Evolutionary conservation across 2,797 vertebrate genomes (phyloP), one percentile per base, ranked within the genome.

Genomic region (Benthosema pterotum): DNA sequence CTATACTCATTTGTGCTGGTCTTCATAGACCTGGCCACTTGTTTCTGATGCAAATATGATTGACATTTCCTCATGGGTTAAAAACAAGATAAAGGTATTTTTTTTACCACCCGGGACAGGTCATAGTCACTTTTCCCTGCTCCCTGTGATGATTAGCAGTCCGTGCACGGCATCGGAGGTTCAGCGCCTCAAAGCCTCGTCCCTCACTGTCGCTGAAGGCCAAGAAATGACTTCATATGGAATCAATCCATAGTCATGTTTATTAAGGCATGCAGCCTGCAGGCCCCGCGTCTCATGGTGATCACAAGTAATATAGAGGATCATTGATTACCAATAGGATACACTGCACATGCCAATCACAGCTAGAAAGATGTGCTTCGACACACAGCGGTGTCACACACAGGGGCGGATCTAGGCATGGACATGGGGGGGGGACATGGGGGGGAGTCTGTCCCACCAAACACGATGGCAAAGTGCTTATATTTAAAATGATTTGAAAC

Each of bases 241-340:
- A 16, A 49, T 38, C 13, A 15, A 64, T 48, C 38, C 5, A 58
- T 7, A 0, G 6, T 57, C 46, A 55, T 57, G 57, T 68, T 50
- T 42, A 32, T 50, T 50, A 28, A 25, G 55, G 25, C n/a, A 52
- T 57, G 67, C 72, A 61, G 67, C n/a, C n/a, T n/a, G n/a, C n/a
- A n/a, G n/a, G n/a, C n/a, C n/a, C n/a, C n/a, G n/a, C n/a, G 63
- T 72, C 65, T 63, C 57, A n/a, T 77, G 63, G 62, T 74, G 75
- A 63, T 62, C 61, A 57, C 52, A n/a, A 19, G 68, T 48, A 65
- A 72, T 69, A 66, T 67, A 50, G 63, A 68, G 52, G 63, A 22
- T 52, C 69, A 81, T 79, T 64, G 83, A 88, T 84, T 69, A 11
- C 63, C 73, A 75, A 62, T 75, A 54, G 19, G 42, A 54, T 62